Percentiles rank a stretch among this genome's conserved stretches.
Evolutionary conservation across 2,888 invertebrate genomes (phyloP).

Genomic region (Adineta ricciae): DNA sequence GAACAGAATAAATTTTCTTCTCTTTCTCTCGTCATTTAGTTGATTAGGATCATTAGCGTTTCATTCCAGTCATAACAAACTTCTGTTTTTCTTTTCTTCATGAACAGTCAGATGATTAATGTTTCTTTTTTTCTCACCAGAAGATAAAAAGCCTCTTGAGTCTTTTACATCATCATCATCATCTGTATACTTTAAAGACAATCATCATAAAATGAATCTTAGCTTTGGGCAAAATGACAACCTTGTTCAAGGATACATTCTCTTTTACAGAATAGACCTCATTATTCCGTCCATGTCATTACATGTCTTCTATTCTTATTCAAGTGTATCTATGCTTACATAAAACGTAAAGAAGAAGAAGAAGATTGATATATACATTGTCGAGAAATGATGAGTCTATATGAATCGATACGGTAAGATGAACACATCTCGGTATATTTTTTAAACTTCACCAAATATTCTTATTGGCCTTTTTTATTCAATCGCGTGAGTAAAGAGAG

Average conservation of each 20-base stretch:
- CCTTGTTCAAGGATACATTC: background rate
- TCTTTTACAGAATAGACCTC: background rate
- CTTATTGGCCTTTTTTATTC: background rate
- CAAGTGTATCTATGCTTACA: background rate
- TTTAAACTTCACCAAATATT: background rate
- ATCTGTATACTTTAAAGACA: background rate
- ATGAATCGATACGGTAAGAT: constrained; percentile 2
- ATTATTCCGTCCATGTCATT: background rate
- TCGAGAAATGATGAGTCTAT: background rate
- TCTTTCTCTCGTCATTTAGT: background rate
- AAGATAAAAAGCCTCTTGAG: background rate
- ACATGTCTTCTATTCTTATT: background rate
- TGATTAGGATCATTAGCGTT: background rate
- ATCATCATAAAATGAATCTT: constrained; percentile 9
- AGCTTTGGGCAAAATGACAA: background rate
- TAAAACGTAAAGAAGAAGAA: background rate
- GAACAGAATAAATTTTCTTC: background rate
- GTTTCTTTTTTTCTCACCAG: background rate
- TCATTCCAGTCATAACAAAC: background rate
- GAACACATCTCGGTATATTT: background rate
- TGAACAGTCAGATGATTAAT: background rate
- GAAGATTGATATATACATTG: background rate
- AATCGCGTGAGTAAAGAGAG: too few relatives aligned
- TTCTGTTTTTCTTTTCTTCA: background rate
- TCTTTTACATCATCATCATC: background rate